phyloP scores from a whole-genome alignment of 1,140 invertebrate genomes.

The Pseudobourletiella spinata region DNA sequence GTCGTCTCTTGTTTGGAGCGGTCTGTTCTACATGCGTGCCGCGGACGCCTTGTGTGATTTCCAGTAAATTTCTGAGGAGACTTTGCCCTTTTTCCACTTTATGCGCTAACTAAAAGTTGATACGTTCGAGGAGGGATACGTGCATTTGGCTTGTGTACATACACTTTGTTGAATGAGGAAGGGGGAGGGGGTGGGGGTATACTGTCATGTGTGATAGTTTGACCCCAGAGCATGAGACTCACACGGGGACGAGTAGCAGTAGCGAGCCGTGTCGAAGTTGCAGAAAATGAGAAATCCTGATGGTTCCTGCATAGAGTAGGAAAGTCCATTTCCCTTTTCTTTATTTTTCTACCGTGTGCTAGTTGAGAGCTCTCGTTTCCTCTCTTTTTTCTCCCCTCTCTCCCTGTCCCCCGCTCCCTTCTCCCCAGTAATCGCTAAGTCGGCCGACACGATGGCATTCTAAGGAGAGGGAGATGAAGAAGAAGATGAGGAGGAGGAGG shows the following conservation, averaged over 20 bases:
- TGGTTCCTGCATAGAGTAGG: slow-evolving; percentile 7
- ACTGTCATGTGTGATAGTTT: neutral
- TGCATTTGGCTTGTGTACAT: too few species aligned
- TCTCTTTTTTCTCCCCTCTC: neutral
- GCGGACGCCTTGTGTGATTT: too few species aligned
- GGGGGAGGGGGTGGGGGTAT: too few species aligned
- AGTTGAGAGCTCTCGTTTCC: neutral
- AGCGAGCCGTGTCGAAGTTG: neutral
- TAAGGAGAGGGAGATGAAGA: neutral
- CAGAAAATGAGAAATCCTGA: slow-evolving; percentile 3
- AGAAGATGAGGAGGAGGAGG: too few species aligned
- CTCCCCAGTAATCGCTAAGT: neutral
- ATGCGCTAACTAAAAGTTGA: too few species aligned
- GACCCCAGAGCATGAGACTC: neutral
- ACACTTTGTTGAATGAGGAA: too few species aligned
- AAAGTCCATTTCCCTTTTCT: slow-evolving; percentile 14
- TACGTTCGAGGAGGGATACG: too few species aligned
- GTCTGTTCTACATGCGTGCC: too few species aligned
- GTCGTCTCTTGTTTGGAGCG: too few species aligned
- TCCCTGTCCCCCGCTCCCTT: neutral
- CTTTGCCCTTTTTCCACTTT: too few species aligned
- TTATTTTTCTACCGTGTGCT: neutral
- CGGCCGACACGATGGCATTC: neutral
- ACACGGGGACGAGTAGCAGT: too few species aligned
- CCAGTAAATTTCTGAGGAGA: too few species aligned